Conservation (phyloP, 2,797 vertebrate genomes). For the Mus caroli region DNA sequence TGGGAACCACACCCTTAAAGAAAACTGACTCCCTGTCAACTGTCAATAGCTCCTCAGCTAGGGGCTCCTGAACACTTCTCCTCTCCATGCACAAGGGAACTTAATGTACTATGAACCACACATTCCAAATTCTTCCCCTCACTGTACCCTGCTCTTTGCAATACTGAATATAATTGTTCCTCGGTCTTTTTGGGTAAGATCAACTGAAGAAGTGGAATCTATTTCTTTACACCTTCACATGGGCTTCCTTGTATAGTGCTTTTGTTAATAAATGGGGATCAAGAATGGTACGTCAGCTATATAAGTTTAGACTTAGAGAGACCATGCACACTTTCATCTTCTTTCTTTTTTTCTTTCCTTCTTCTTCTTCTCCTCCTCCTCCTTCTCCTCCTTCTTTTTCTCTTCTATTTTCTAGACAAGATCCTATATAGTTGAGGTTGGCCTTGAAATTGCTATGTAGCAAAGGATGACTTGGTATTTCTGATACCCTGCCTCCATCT, state of each 20-base stretch:
- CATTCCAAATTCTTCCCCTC: background rate
- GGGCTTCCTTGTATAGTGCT: background rate
- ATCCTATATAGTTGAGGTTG: background rate
- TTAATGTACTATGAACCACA: conserved; percentile 28
- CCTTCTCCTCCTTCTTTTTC: background rate
- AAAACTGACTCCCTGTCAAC: background rate
- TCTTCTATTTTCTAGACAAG: background rate
- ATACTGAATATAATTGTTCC: background rate
- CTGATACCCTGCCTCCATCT: background rate
- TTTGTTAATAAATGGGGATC: background rate
- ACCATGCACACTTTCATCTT: background rate
- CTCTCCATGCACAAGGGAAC: background rate
- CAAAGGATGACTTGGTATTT: background rate
- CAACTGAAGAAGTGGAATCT: background rate
- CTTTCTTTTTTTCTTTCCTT: background rate
- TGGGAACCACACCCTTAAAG: background rate
- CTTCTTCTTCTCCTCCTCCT: background rate
- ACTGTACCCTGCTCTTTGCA: background rate
- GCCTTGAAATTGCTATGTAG: background rate
- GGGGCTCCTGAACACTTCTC: background rate
- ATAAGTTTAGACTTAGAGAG: background rate
- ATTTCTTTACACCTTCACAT: background rate
- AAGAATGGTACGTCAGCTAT: background rate
- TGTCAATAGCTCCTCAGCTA: background rate
- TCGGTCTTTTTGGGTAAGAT: background rate